phyloP scores from a whole-genome alignment of 2,113 vertebrate genomes.

The Spilogale gracilis region DNA sequence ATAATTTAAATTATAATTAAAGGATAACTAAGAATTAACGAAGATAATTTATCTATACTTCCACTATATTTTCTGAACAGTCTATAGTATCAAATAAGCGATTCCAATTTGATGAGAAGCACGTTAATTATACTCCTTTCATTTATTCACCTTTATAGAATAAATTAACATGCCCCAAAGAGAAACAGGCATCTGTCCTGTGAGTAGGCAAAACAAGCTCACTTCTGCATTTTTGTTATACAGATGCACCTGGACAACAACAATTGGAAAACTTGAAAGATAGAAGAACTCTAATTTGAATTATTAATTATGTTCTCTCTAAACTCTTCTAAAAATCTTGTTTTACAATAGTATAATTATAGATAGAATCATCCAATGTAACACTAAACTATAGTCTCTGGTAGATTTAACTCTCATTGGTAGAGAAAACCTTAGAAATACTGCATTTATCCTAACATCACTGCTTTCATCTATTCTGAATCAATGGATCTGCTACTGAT shows the following conservation, averaged over 20 bases:
- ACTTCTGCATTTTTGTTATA: background rate
- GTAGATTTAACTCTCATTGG: background rate
- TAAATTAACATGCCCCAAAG: background rate
- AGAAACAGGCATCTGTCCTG: background rate
- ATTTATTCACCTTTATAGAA: background rate
- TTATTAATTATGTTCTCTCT: background rate
- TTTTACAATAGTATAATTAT: background rate
- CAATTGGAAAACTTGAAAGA: background rate
- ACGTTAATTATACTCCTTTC: background rate
- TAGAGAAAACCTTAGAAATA: background rate
- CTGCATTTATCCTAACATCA: background rate
- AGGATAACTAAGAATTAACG: background rate
- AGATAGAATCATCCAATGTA: background rate
- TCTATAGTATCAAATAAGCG: background rate
- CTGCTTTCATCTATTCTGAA: background rate
- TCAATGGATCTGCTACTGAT: background rate
- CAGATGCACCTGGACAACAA: background rate
- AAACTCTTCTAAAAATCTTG: background rate
- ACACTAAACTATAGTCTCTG: background rate
- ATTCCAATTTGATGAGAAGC: background rate
- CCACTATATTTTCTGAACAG: background rate
- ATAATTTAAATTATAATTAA: constrained; percentile 26
- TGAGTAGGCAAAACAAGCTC: background rate
- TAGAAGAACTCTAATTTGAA: background rate
- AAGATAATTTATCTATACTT: background rate